These are phyloP conservation scores for Regulus satrapa DNA, from an alignment of 2,113 vertebrate species.

Conservation along the genomic window DNA sequence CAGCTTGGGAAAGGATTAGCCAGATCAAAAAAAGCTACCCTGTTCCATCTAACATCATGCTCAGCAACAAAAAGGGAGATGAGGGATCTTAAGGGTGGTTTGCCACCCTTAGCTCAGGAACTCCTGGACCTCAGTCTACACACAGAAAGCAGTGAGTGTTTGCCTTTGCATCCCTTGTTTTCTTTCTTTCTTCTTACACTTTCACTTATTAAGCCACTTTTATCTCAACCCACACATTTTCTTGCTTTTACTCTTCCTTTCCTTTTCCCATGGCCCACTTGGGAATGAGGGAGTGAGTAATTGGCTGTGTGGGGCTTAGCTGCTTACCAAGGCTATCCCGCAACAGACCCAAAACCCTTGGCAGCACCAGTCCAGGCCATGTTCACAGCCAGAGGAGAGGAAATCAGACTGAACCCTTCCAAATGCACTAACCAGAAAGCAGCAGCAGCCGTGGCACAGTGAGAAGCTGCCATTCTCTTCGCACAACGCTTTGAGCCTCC, in stretches of 20 bases:
- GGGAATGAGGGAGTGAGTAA: neutral
- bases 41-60: rapidly evolving
- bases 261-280: neutral
- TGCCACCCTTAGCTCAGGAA: neutral
- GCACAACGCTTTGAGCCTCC: neutral
- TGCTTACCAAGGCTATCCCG: neutral
- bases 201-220: neutral
- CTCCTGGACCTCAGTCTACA: neutral
- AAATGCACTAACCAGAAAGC: neutral
- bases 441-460: neutral
- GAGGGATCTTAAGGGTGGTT: neutral
- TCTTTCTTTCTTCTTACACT: neutral
- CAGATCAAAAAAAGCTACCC: neutral
- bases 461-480: neutral
- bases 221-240: neutral
- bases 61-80: neutral
- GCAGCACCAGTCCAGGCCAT: neutral
- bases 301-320: neutral
- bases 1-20: neutral
- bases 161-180: neutral
- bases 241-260: neutral
- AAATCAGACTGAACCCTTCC: neutral
- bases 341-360: neutral
- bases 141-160: neutral
- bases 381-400: neutral